These are phyloP conservation scores for Bradysia coprophila DNA, from an alignment of 1,140 invertebrate species.

Conservation along the genomic window DNA sequence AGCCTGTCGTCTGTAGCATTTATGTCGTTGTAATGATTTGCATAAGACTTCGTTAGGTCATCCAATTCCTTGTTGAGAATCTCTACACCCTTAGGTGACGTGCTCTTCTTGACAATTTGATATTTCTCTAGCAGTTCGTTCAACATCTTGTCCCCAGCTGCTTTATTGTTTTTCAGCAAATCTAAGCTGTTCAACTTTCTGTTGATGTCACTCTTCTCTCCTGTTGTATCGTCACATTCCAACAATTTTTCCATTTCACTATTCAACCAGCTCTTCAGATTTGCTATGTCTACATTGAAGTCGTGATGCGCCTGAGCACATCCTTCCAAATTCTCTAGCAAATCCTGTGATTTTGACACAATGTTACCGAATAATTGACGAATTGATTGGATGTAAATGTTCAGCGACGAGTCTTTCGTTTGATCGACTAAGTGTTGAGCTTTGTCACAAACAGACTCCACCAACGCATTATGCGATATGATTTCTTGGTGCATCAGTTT, in stretches of 20 bases:
- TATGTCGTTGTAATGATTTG: slow-evolving; percentile 43
- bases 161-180: slow-evolving; percentile 45
- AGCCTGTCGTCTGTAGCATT: slow-evolving; percentile 45
- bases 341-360: slow-evolving; percentile 67
- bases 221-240: slow-evolving; percentile 56
- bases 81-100: slow-evolving; percentile 57
- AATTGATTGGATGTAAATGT: slow-evolving; percentile 74
- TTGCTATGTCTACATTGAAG: slow-evolving; percentile 47
- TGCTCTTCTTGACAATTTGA: slow-evolving; percentile 54
- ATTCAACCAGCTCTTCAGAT: slow-evolving; percentile 61
- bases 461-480: slow-evolving; percentile 71
- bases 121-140: slow-evolving; percentile 47
- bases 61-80: slow-evolving; percentile 53
- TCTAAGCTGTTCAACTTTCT: slow-evolving; percentile 50
- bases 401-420: slow-evolving; percentile 70
- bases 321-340: slow-evolving; percentile 66
- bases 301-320: slow-evolving; percentile 74
- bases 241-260: slow-evolving; percentile 55
- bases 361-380: slow-evolving; percentile 78
- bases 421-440: slow-evolving; percentile 77
- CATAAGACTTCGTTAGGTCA: slow-evolving; percentile 41
- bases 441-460: slow-evolving; percentile 82
- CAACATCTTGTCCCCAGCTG: slow-evolving; percentile 50
- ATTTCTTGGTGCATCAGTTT: slow-evolving; percentile 93
- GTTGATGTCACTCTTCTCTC: slow-evolving; percentile 61